These are phyloP conservation scores for Cerceris rybyensis DNA, from an alignment of 2,888 invertebrate species.

Conservation along the genomic window DNA sequence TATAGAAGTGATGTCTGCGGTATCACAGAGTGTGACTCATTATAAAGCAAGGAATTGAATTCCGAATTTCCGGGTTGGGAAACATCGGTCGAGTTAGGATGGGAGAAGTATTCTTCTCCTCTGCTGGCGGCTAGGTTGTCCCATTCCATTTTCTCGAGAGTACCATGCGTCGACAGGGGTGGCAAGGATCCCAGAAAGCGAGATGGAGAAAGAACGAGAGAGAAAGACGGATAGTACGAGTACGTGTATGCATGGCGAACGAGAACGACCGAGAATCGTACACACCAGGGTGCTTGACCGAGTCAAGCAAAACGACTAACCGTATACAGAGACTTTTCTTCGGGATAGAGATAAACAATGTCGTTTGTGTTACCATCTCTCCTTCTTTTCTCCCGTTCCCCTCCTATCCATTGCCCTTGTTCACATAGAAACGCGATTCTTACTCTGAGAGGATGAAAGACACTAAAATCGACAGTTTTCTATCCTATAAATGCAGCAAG, in stretches of 20 bases:
- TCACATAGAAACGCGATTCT: neutral
- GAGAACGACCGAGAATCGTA: conserved; percentile 43
- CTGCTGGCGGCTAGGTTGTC: too few relatives aligned
- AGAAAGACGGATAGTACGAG: conserved; percentile 13
- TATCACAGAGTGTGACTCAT: too few relatives aligned
- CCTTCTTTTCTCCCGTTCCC: neutral
- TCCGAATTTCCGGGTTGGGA: too few relatives aligned
- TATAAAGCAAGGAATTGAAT: too few relatives aligned
- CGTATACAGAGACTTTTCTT: conserved; percentile 47
- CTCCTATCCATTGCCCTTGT: neutral
- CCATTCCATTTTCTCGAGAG: neutral
- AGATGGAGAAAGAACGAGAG: neutral
- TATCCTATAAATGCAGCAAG: neutral
- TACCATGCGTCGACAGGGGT: conserved; percentile 4
- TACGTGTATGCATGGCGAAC: conserved; percentile 52
- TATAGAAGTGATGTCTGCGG: too few relatives aligned
- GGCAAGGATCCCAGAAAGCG: conserved; percentile 7
- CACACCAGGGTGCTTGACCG: conserved; percentile 64
- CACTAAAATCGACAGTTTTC: conserved; percentile 39
- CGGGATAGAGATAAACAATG: conserved; percentile 58
- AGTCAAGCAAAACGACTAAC: conserved; percentile 59
- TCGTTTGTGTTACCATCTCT: conserved; percentile 52
- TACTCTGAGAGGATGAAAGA: neutral
- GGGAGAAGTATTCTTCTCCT: too few relatives aligned
- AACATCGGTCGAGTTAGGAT: too few relatives aligned